Conservation (phyloP, 2,797 vertebrate species). For the Buphagus erythrorhynchus region DNA sequence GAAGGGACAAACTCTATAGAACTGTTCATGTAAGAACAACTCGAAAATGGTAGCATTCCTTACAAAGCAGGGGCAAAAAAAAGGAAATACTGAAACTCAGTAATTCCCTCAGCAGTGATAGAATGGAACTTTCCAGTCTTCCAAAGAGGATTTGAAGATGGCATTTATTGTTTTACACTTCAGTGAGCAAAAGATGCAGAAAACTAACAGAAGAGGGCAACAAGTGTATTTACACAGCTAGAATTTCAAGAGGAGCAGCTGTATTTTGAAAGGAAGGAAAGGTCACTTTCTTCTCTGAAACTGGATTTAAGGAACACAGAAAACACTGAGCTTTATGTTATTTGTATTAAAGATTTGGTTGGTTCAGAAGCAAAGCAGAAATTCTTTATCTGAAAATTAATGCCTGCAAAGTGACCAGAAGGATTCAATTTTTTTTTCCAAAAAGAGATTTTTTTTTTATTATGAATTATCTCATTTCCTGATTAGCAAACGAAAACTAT, state of each 20-base stretch:
- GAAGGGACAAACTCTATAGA: neutral
- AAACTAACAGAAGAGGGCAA: neutral
- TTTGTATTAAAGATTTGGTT: neutral
- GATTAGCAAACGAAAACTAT: constrained; percentile 30
- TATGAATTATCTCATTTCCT: constrained; percentile 25
- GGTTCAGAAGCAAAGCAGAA: neutral
- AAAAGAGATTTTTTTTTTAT: neutral
- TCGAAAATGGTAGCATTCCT: neutral
- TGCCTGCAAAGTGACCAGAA: constrained; percentile 1
- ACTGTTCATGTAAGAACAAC: neutral
- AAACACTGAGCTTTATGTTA: neutral
- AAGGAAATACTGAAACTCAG: neutral
- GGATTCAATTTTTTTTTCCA: neutral
- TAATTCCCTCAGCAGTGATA: neutral
- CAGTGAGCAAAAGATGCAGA: neutral
- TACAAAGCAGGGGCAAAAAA: neutral
- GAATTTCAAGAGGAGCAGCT: neutral
- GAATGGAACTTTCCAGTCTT: neutral
- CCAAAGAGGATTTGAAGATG: neutral
- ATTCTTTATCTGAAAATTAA: constrained; percentile 31
- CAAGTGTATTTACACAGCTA: neutral
- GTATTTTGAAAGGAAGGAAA: constrained; percentile 11
- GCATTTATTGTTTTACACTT: neutral
- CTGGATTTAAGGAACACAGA: neutral
- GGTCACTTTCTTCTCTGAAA: neutral